Evolutionary conservation across 2,113 vertebrate genomes (phyloP), one percentile per base, ranked within the genome.

Genomic region (Panthera tigris): DNA sequence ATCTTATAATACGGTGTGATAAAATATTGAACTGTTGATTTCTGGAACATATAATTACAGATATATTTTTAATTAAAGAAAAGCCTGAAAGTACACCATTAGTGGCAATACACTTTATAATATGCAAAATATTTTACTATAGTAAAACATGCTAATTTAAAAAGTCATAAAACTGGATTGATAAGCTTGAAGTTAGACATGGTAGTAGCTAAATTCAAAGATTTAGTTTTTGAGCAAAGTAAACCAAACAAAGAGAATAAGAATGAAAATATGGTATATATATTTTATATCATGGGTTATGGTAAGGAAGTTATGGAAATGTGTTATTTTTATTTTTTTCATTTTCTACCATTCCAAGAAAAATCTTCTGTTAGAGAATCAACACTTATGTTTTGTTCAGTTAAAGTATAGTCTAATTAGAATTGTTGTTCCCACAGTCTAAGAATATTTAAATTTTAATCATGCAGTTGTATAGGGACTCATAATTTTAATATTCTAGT

Each of bases 401-500:
- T 86, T 97, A 71, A 76, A 76, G 5, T 65, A 27, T 55, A 96
- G 48, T 76, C 81, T 91, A 76, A 90, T 93, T 81, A 93, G 95
- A 66, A 89, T 57, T 33, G 12, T 69, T 94, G 29, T 86, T 36
- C 19, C 65, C 50, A 76, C 13, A 12, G 69, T 68, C 12, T 76
- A 97, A 86, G 63, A 92, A 94, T 39, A 55, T 78, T 96, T 82
- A 82, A 66, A 92, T 86, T 92, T 95, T 94, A 94, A 57, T 95
- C 55, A 39, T 55, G 18, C 5, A 73, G 73, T 55, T 94, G 23
- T 88, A 55, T 68, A 82, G 12, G 10, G 39, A 76, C n/a, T 87
- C 71, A 73, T 94, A 88, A 94, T 79, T 90, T 95, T 88, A 84
- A 73, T 85, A 93, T 79, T 65, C 4, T 93, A 41, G 18, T 48